Evolutionary conservation across 1,140 invertebrate genomes (phyloP), one percentile per base, ranked within the genome.

Genomic region (Hormaphis cornu): DNA sequence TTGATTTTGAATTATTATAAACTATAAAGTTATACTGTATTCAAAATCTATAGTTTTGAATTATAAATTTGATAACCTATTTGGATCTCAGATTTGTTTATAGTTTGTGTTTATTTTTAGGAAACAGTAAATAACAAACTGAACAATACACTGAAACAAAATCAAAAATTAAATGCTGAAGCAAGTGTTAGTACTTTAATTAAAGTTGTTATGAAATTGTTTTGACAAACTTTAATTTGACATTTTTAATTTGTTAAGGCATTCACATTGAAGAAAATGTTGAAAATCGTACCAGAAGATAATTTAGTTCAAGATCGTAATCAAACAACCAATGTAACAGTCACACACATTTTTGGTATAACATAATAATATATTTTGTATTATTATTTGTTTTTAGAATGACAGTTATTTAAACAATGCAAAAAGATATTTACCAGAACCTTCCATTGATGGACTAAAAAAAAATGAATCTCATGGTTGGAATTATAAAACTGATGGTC

Each of bases 171-270:
- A 33, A 71, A 63, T 66, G 44, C 56, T 52, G 56, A 63, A 30
- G 54, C 50, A 48, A 63, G 70, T 63, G 56, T 53, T 2, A 71
- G 53, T 50, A 63, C 26, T 52, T 61, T 24, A 24, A 59, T 50
- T 20, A n/a, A 8, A 48, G 22, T 69, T 63, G 16, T 61, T 26
- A 46, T 35, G 35, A 1, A 9, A n/a, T n/a, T 24, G 0, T 24
- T 20, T 24, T 3, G 14, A 22, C 35, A 16, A 50, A 10, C 14
- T 33, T 35, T 35, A 14, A 50, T 46, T 30, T 63, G 20, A 5
- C 35, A 22, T 63, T 2, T n/a, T 40, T 66, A 16, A 28, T 50
- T 66, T 50, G 61, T 48, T 48, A 66, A n/a, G 24, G 50, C 61
- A 24, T 24, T 66, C 1, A 20, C 44, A 48, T 46, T 66, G 4